Evolutionary conservation across 2,888 invertebrate species (phyloP), one percentile per base, ranked within the genome.

Genomic region (Eilema caniola): DNA sequence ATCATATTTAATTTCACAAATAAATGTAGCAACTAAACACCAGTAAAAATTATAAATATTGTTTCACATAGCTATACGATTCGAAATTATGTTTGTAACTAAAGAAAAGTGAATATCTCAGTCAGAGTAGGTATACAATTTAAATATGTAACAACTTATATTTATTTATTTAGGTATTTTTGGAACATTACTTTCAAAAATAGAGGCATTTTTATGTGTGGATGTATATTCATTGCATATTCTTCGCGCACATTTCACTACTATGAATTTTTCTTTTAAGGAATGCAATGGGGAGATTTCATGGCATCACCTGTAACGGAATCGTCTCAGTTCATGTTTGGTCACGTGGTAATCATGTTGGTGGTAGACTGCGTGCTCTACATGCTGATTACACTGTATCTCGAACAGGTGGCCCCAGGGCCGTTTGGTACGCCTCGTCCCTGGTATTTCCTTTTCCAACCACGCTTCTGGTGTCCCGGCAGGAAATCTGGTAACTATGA

Each of bases 401-500:
- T 99, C 37, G 99, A 99, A 89, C 97, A 97, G 78, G 96, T 99
- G 14, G 95, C 97, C 75, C 99, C 99, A 0, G 99, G 99, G 14
- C 97, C 97, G 20, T 98, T 96, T 88, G 99, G 99, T 5, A 97
- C 99, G 0, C 97, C 98, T 0, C 96, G 96, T 74, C 97, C 97
- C 33, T 98, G 98, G 97, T 97, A 98, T 86, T 99, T 98, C 86
- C 96, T 97, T 0, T 96, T 98, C 66, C 96, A 96, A 59, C 89
- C 91, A 31, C 83, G 88, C 1, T 97, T 95, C 84, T 97, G 97
- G 97, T 93, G 86, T 61, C 85, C 90, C 7, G 80, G 66, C 28
- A 75, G 70, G n/a, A 82, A 80, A 67, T 62, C 76, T 71, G 72
- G 74, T 78, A 65, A 75, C 47, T 83, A 87, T 57, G n/a, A n/a